Evolutionary conservation across 2,888 invertebrate genomes (phyloP).

Genomic region (Eucera pruinosa): DNA sequence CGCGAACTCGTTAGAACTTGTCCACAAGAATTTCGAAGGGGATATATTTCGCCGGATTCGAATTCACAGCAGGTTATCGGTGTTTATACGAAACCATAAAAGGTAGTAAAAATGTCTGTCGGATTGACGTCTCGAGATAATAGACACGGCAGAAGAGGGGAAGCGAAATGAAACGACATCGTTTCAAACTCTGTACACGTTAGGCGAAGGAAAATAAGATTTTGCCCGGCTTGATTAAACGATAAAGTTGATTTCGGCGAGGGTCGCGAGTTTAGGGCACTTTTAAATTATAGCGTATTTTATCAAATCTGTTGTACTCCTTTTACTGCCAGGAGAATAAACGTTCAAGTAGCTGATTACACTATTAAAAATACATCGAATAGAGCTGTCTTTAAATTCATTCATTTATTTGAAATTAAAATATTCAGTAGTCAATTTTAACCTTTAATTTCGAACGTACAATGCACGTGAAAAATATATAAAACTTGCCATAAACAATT

Average conservation of each 20-base stretch:
- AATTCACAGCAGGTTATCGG: conserved; percentile 4
- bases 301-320: no score
- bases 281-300: no score
- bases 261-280: conserved; percentile 14
- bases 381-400: no score
- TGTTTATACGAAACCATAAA: not conserved
- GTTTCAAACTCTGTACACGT: not conserved
- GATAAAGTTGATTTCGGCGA: conserved; percentile 33
- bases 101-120: conserved; percentile 1
- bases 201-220: conserved; percentile 16
- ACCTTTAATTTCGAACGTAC: no score
- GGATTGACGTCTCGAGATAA: conserved; percentile 13
- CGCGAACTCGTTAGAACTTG: not conserved
- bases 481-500: no score
- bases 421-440: no score
- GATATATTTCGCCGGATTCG: not conserved
- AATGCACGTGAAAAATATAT: no score
- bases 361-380: no score
- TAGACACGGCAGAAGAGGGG: not conserved
- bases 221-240: conserved; percentile 41
- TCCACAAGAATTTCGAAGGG: not conserved
- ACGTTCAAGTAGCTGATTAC: no score
- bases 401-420: no score
- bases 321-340: no score
- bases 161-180: not conserved